Evolutionary conservation across 2,113 vertebrate species (phyloP).

Genomic region (Sialia sialis): DNA sequence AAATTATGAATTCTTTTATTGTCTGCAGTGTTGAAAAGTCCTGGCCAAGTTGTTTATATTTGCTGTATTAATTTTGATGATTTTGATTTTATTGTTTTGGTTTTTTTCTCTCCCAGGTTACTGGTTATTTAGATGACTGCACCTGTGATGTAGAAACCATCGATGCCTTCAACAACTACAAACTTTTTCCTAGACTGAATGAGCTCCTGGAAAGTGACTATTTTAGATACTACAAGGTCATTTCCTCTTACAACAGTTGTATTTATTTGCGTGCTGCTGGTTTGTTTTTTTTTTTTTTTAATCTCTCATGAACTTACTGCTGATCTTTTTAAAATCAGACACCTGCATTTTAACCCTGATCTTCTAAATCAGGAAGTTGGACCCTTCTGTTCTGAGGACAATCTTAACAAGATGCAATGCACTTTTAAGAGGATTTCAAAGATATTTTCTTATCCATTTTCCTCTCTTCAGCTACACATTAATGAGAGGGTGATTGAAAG

Average conservation of each 20-base stretch:
- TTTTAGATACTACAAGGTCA: conserved; percentile 94
- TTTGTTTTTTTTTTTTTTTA: not conserved
- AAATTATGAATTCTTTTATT: not conserved
- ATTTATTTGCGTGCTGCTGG: not conserved
- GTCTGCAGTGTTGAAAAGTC: not conserved
- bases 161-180: conserved; percentile 87
- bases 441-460: not conserved
- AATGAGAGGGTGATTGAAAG: not conserved
- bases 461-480: not conserved
- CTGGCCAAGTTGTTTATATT: not conserved
- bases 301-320: not conserved
- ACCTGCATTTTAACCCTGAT: not conserved
- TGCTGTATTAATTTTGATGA: accelerated
- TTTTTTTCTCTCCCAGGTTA: conserved; percentile 72
- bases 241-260: not conserved
- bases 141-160: conserved; percentile 92
- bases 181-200: conserved; percentile 85
- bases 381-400: not conserved
- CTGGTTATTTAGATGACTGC: conserved; percentile 89
- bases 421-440: not conserved
- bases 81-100: not conserved
- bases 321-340: not conserved
- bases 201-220: conserved; percentile 86
- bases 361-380: not conserved
- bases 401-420: not conserved